Base-by-base conservation (phyloP, 2,113 vertebrate genomes). In the Zapornia atra region DNA sequence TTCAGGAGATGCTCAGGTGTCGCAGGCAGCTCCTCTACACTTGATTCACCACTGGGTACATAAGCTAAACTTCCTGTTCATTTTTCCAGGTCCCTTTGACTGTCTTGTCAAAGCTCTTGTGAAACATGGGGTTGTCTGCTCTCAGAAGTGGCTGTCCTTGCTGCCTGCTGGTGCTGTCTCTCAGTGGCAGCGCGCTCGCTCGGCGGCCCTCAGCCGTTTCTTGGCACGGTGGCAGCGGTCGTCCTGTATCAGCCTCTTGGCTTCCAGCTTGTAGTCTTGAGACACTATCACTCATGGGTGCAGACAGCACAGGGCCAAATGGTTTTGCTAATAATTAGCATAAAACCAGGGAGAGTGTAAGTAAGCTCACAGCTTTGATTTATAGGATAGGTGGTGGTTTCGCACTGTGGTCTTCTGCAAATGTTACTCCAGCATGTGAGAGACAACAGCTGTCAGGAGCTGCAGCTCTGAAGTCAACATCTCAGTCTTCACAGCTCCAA, bases 231-330 rank as follows among this genome's bases (percentile, higher is more conserved):
- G 92, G 76, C 72, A 92, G 83, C 12, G 1, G 25, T 92, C 11
- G 0, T 83, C 92, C 88, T 76, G 75, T 86, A 12, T 86, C 88
- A 79, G 90, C 82, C 25, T 70, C 86, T 92, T 97, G 94, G 86
- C 91, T 84, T 91, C 36, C 31, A 42, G 76, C 69, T 87, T 15
- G 36, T 86, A 21, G 72, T 94, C 92, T 88, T 80, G 72, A 96
- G 92, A 92, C 38, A 7, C 3, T 6, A 38, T 92, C 90, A 66
- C 56, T 92, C 92, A 70, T 61, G 33, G 77, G 60, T 31, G 72
- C 82, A 83, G 92, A 92, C 86, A 96, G 92, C 76, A 36, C n/a
- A 63, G 82, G 68, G 59, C 90, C 68, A 73, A 61, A 36, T 76
- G 66, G 68, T 21, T 65, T 78, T 86, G 59, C 54, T 88, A 77